phyloP scores from a whole-genome alignment of 1,140 invertebrate species.

The Drosophila persimilis region DNA sequence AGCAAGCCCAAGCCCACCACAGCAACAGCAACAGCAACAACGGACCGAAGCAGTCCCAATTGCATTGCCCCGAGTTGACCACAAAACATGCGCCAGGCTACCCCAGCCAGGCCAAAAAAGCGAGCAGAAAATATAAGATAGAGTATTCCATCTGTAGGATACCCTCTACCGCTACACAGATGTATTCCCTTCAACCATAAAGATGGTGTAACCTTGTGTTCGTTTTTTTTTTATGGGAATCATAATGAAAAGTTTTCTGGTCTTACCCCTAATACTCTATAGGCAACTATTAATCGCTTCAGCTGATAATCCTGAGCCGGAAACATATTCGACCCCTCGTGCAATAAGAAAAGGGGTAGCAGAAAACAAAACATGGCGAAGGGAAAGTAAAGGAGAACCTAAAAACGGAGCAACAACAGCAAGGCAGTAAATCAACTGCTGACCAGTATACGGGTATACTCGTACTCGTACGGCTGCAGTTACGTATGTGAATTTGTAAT shows the following conservation, averaged over 20 bases:
- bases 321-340: too few species aligned
- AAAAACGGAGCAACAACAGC: constrained; percentile 20
- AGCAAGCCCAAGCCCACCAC: constrained; percentile 19
- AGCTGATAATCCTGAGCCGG: too few species aligned
- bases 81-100: constrained; percentile 70
- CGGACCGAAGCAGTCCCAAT: constrained; percentile 53
- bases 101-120: constrained; percentile 19
- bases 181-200: too few species aligned
- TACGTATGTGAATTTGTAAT: constrained; percentile 81
- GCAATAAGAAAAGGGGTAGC: not conserved
- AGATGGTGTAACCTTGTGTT: too few species aligned
- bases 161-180: too few species aligned
- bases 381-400: constrained; percentile 22
- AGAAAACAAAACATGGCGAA: constrained; percentile 21
- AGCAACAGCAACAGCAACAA: constrained; percentile 27
- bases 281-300: too few species aligned
- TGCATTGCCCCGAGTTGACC: constrained; percentile 73
- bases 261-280: too few species aligned
- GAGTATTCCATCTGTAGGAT: too few species aligned
- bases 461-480: constrained; percentile 29
- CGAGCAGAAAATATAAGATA: not conserved
- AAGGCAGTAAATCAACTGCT: constrained; percentile 73
- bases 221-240: too few species aligned
- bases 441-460: constrained; percentile 44
- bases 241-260: too few species aligned